phyloP scores from a whole-genome alignment of 2,888 invertebrate species.

The Nephrotoma flavescens region DNA sequence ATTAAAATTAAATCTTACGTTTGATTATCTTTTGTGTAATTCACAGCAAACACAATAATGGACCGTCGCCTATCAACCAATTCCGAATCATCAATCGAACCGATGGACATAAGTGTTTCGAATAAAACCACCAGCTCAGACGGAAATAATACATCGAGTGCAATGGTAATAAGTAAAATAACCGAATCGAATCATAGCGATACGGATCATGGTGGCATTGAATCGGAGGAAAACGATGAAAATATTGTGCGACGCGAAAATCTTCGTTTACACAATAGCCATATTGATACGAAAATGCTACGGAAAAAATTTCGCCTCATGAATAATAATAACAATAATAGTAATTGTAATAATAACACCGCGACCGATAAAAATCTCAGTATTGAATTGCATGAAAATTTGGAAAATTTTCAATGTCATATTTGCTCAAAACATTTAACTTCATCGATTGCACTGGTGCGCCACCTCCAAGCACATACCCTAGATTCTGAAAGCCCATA shows the following conservation, averaged over 20 bases:
- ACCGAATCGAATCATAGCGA: conserved; percentile 8
- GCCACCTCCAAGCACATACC: conserved; percentile 66
- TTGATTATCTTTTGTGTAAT: background rate
- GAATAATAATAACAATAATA: background rate
- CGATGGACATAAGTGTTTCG: conserved; percentile 28
- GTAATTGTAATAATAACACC: conserved; percentile 12
- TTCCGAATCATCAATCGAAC: conserved; percentile 31
- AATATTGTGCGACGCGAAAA: conserved; percentile 8
- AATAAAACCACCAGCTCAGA: conserved; percentile 18
- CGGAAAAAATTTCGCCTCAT: conserved; percentile 29
- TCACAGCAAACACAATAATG: conserved; percentile 15
- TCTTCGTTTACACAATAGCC: conserved; percentile 6
- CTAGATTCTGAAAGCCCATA: conserved; percentile 55
- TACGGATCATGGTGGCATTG: conserved; percentile 12
- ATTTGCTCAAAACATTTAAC: conserved; percentile 43
- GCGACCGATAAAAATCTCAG: conserved; percentile 14
- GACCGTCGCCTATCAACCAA: conserved; percentile 27
- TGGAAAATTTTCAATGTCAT: conserved; percentile 32
- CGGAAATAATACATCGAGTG: conserved; percentile 5
- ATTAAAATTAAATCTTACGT: background rate
- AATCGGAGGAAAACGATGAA: conserved; percentile 13
- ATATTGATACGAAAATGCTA: conserved; percentile 17
- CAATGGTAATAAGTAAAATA: conserved; percentile 7
- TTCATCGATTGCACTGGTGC: conserved; percentile 62
- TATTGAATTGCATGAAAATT: conserved; percentile 42